Conservation (phyloP, 2,797 vertebrate species). For the Arnoldichthys spilopterus region DNA sequence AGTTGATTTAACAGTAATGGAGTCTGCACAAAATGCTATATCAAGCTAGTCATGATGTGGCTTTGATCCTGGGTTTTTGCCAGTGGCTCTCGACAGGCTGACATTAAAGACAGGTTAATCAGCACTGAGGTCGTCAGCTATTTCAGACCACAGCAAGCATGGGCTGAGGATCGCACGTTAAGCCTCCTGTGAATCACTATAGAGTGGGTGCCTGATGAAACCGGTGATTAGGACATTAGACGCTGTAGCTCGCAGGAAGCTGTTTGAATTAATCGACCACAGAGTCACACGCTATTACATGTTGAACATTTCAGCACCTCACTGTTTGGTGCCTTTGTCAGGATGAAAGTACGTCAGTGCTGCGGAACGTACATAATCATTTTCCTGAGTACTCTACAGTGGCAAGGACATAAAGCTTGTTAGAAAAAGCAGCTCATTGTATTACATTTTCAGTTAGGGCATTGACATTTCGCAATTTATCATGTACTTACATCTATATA, state of each 20-base stretch:
- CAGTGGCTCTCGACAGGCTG: constrained; percentile 13
- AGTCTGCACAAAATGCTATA: constrained; percentile 20
- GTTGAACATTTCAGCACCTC: constrained; percentile 39
- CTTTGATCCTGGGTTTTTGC: constrained; percentile 22
- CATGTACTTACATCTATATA: too few species aligned
- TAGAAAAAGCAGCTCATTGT: constrained; percentile 4
- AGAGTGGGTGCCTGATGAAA: constrained; percentile 40
- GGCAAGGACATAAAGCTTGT: constrained; percentile 15
- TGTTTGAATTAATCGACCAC: constrained; percentile 44
- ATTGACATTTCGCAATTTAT: neutral
- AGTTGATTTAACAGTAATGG: neutral
- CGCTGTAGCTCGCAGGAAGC: constrained; percentile 30
- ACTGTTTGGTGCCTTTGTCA: constrained; percentile 32
- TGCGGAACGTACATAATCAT: constrained; percentile 24
- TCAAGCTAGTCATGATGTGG: neutral
- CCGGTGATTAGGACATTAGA: constrained; percentile 45
- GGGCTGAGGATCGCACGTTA: constrained; percentile 21
- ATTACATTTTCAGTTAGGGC: neutral
- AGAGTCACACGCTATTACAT: constrained; percentile 32
- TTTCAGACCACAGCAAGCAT: constrained; percentile 28
- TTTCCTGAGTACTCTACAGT: constrained; percentile 15
- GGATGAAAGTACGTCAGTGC: constrained; percentile 19
- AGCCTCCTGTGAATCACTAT: constrained; percentile 34
- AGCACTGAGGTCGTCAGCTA: constrained; percentile 12
- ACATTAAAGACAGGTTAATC: constrained; percentile 30